Conservation (phyloP, 2,888 invertebrate genomes). For the Macropis europaea region DNA sequence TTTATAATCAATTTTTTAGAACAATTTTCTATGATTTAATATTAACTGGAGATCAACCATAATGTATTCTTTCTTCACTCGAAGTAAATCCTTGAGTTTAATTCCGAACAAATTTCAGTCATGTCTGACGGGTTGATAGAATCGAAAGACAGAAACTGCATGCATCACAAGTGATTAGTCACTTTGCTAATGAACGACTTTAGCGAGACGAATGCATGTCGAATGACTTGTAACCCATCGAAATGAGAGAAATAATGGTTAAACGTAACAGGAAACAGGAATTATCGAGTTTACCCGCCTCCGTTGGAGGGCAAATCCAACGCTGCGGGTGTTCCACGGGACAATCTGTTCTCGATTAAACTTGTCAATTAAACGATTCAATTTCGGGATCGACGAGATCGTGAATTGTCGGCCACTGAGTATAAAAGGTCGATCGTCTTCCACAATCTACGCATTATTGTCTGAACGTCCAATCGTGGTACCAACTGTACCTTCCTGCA, state of each 20-base stretch:
- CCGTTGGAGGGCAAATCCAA: conserved; percentile 14
- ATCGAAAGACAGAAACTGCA: too few relatives aligned
- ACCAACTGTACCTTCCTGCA: too few relatives aligned
- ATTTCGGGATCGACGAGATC: conserved; percentile 62
- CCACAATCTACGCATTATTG: not conserved
- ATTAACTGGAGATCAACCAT: too few relatives aligned
- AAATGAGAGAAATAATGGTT: not conserved
- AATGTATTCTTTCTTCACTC: too few relatives aligned
- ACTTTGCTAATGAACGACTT: too few relatives aligned
- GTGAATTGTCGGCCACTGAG: conserved; percentile 8
- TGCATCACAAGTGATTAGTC: too few relatives aligned
- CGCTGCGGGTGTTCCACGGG: conserved; percentile 22
- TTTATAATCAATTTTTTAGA: too few relatives aligned
- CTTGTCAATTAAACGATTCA: conserved; percentile 62
- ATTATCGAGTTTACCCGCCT: conserved; percentile 11
- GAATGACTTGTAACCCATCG: conserved; percentile 7
- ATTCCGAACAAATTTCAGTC: too few relatives aligned
- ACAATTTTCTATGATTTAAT: too few relatives aligned
- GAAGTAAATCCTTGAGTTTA: too few relatives aligned
- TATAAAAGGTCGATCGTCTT: conserved; percentile 22
- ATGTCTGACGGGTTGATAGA: too few relatives aligned
- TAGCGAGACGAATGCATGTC: not conserved
- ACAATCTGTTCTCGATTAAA: conserved; percentile 58
- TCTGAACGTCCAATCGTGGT: too few relatives aligned
- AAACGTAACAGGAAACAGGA: not conserved